These are phyloP conservation scores for Eupithecia dodoneata DNA, from an alignment of 2,888 invertebrate genomes.

Conservation along the genomic window DNA sequence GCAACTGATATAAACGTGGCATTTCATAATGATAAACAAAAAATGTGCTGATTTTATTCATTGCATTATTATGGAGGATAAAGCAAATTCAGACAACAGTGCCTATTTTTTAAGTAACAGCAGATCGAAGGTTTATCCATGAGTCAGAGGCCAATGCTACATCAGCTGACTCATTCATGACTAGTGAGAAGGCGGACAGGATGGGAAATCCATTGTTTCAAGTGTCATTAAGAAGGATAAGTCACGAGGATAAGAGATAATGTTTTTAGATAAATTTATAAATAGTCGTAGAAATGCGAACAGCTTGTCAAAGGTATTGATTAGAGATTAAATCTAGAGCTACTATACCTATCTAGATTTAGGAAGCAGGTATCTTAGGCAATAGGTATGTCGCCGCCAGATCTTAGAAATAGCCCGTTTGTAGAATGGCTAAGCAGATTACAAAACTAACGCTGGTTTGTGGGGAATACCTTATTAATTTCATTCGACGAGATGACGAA, in stretches of 20 bases:
- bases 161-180: slow-evolving; percentile 79
- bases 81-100: neutral
- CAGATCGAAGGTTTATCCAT: slow-evolving; percentile 58
- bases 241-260: slow-evolving; percentile 18
- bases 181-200: slow-evolving; percentile 54
- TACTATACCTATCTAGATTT: neutral
- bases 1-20: neutral
- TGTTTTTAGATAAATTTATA: neutral
- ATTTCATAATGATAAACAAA: neutral
- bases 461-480: too few relatives aligned
- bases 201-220: slow-evolving; percentile 77
- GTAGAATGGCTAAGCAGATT: too few relatives aligned
- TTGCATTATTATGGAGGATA: neutral
- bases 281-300: neutral
- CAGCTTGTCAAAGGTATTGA: neutral
- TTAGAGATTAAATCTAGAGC: neutral
- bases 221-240: slow-evolving; percentile 54
- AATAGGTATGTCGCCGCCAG: neutral
- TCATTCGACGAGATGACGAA: too few relatives aligned
- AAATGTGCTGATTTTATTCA: neutral
- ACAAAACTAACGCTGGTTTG: too few relatives aligned
- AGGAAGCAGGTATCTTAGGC: neutral
- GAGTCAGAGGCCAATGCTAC: slow-evolving; percentile 76
- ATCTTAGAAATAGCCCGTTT: too few relatives aligned
- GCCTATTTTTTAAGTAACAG: neutral